A percentile compares a stretch with the other conserved stretches of the same genome.
Evolutionary conservation across 2,113 vertebrate species (phyloP).

Genomic region (Hemicordylus capensis): DNA sequence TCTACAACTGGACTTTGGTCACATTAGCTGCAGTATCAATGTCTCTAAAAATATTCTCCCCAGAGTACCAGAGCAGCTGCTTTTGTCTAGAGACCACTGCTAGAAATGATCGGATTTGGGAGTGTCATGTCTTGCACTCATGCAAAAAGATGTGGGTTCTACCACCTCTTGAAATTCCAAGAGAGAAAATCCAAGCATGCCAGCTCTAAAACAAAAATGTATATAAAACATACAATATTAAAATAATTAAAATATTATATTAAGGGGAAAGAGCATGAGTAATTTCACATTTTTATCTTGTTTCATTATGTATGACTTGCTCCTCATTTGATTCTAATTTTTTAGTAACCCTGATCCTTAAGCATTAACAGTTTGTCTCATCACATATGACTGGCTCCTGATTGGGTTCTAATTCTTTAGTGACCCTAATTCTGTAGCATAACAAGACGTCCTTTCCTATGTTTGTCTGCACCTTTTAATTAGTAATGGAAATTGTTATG

Average conservation of each 20-base stretch:
- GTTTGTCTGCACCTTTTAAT: not conserved
- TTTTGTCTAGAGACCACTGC: not conserved
- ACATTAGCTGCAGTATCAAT: not conserved
- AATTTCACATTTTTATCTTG: not conserved
- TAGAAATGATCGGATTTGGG: not conserved
- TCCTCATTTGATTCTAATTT: not conserved
- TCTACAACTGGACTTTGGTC: not conserved
- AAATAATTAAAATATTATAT: slow-evolving; percentile 4
- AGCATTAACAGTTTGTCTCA: not conserved
- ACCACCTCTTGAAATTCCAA: not conserved
- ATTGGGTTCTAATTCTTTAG: not conserved
- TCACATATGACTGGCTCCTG: not conserved
- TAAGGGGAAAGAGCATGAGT: slow-evolving; percentile 3
- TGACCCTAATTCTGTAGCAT: not conserved
- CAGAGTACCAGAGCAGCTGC: not conserved
- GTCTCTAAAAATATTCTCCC: not conserved
- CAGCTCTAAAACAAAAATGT: not conserved
- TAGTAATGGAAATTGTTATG: slow-evolving; percentile 9
- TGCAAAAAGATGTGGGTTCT: no score
- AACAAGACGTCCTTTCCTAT: not conserved
- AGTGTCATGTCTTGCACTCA: no score
- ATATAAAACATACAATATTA: not conserved
- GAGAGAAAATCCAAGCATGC: not conserved
- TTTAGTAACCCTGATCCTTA: not conserved
- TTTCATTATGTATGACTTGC: not conserved